Conservation (phyloP, 2,888 invertebrate genomes). For the Dascillus cervinus region DNA sequence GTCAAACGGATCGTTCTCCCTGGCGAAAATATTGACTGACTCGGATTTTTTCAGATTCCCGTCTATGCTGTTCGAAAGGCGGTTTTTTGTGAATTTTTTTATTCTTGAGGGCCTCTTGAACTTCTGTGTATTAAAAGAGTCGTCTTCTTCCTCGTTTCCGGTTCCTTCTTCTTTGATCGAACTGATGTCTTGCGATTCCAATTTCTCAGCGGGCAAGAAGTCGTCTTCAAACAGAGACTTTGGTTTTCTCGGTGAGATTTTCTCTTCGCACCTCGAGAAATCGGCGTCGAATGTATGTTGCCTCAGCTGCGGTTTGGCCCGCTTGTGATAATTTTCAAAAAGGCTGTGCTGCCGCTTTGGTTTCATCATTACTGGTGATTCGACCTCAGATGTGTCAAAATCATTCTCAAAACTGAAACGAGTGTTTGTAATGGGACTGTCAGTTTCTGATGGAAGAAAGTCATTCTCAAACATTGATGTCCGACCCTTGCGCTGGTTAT, state of each 20-base stretch:
- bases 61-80: conserved; percentile 36
- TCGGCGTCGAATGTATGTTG: conserved; percentile 13
- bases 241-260: conserved; percentile 38
- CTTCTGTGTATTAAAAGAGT: conserved; percentile 27
- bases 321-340: conserved; percentile 8
- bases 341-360: conserved; percentile 17
- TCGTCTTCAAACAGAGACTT: conserved; percentile 51
- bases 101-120: conserved; percentile 24
- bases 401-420: conserved; percentile 35
- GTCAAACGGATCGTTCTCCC: conserved; percentile 82
- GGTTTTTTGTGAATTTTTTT: conserved; percentile 28
- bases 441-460: conserved; percentile 47
- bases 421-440: conserved; percentile 24
- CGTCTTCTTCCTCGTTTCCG: conserved; percentile 27
- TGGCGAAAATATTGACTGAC: conserved; percentile 82
- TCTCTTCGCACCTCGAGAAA: not conserved
- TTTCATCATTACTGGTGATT: conserved; percentile 24
- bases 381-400: conserved; percentile 33
- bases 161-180: conserved; percentile 38
- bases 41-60: conserved; percentile 77
- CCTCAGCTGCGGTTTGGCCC: conserved; percentile 6
- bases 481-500: conserved; percentile 36
- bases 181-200: conserved; percentile 25
- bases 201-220: conserved; percentile 37
- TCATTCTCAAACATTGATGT: conserved; percentile 62